Percentiles rank a stretch among this genome's conserved stretches.
Evolutionary conservation across 2,888 invertebrate genomes (phyloP).

Genomic region (Andrena bicolor): DNA sequence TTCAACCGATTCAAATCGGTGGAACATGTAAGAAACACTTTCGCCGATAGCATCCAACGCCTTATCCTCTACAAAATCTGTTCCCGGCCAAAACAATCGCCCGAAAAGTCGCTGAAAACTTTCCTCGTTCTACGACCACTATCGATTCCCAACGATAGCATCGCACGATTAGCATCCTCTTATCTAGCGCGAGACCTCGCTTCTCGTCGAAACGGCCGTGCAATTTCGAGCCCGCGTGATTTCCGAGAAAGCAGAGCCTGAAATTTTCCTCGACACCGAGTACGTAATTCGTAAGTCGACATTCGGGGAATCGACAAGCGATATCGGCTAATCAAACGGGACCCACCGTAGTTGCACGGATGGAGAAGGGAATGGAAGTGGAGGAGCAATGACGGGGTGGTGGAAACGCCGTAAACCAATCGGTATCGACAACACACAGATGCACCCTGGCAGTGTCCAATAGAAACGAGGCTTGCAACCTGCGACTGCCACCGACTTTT

Average conservation of each 20-base stretch:
- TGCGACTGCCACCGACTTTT: slow-evolving; percentile 61
- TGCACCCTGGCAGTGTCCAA: slow-evolving; percentile 47
- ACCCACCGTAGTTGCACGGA: slow-evolving; percentile 3
- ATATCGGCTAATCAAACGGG: slow-evolving; percentile 34
- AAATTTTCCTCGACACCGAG: background rate
- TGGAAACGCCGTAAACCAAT: slow-evolving; percentile 69
- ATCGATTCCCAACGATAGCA: no score
- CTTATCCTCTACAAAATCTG: no score
- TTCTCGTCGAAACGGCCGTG: no score
- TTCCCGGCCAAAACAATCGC: no score
- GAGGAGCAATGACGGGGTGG: slow-evolving; percentile 31
- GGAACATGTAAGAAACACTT: no score
- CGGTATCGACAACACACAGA: slow-evolving; percentile 38
- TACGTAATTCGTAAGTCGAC: no score
- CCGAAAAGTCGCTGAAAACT: no score
- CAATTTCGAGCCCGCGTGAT: background rate
- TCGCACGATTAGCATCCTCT: no score
- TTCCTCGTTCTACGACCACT: no score
- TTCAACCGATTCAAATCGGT: no score
- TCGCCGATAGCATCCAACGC: no score
- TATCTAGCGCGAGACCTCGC: no score
- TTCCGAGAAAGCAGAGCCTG: background rate
- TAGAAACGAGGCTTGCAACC: slow-evolving; percentile 42
- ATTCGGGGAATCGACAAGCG: background rate
- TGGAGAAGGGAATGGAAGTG: slow-evolving; percentile 21